These are phyloP conservation scores for Napeogenes inachia DNA, from an alignment of 2,888 invertebrate species.

Conservation along the genomic window DNA sequence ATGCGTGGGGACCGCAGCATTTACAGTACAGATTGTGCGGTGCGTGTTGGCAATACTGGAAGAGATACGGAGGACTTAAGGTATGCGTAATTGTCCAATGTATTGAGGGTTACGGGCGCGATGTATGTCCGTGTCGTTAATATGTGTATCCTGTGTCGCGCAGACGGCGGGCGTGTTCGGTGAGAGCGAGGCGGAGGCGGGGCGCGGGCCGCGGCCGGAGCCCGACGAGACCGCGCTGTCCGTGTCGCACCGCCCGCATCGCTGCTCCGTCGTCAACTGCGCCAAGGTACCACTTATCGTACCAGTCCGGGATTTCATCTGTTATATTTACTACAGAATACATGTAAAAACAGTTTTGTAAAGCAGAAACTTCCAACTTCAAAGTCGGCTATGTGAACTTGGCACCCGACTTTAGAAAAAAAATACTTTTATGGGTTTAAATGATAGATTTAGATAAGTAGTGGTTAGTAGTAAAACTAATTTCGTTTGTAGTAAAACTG, in stretches of 20 bases:
- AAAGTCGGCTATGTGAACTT: no score
- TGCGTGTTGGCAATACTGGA: constrained; percentile 98
- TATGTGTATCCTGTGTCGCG: background rate
- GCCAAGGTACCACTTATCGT: constrained; percentile 78
- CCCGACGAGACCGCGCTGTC: constrained; percentile 73
- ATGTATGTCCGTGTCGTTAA: background rate
- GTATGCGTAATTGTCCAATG: constrained; percentile 46
- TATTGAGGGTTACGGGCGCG: background rate
- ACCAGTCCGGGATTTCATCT: no score
- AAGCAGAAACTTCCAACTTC: no score
- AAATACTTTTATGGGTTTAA: no score
- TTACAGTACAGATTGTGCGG: constrained; percentile 95
- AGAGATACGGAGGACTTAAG: constrained; percentile 98
- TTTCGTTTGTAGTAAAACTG: no score
- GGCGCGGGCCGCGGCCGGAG: constrained; percentile 53
- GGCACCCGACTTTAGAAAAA: no score
- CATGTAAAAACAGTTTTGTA: no score
- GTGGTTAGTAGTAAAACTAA: no score
- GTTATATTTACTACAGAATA: no score
- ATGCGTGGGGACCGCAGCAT: constrained; percentile 96
- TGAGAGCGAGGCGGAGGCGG: constrained; percentile 64
- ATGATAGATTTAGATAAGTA: no score
- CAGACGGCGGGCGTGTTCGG: constrained; percentile 72
- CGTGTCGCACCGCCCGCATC: constrained; percentile 85
- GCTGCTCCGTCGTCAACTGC: constrained; percentile 94